phyloP scores from a whole-genome alignment of 2,797 vertebrate genomes.

The Neosalanx taihuensis region DNA sequence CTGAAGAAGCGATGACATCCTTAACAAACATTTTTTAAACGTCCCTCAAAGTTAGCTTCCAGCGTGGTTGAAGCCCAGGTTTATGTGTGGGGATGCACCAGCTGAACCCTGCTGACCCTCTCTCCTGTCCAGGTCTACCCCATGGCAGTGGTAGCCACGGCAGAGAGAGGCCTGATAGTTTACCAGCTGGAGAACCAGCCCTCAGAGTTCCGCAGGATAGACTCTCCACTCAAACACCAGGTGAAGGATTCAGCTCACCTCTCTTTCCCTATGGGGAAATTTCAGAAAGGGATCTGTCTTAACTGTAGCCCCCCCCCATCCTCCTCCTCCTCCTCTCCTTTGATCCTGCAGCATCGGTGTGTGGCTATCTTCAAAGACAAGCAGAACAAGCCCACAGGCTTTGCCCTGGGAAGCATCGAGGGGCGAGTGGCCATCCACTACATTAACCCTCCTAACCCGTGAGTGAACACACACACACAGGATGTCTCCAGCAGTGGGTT shows the following conservation, averaged over 20 bases:
- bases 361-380: slow-evolving; percentile 99
- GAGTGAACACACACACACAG: slow-evolving; percentile 60
- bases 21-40: too few relatives aligned
- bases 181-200: slow-evolving; percentile 98
- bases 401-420: slow-evolving; percentile 97
- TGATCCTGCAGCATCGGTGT: slow-evolving; percentile 85
- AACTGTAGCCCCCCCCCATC: background rate
- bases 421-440: slow-evolving; percentile 98
- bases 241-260: slow-evolving; percentile 56
- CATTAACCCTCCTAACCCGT: slow-evolving; percentile 98
- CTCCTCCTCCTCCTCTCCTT: slow-evolving; percentile 16
- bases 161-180: slow-evolving; percentile 95
- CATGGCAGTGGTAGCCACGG: slow-evolving; percentile 96
- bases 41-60: too few relatives aligned
- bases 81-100: background rate
- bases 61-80: too few relatives aligned
- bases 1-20: too few relatives aligned
- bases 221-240: slow-evolving; percentile 98
- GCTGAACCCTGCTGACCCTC: background rate
- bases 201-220: slow-evolving; percentile 95
- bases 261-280: background rate
- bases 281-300: background rate
- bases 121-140: slow-evolving; percentile 84
- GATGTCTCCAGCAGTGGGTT: background rate
- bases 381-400: slow-evolving; percentile 97